Conservation (phyloP, 1,140 invertebrate species). For the Onthophagus taurus region DNA sequence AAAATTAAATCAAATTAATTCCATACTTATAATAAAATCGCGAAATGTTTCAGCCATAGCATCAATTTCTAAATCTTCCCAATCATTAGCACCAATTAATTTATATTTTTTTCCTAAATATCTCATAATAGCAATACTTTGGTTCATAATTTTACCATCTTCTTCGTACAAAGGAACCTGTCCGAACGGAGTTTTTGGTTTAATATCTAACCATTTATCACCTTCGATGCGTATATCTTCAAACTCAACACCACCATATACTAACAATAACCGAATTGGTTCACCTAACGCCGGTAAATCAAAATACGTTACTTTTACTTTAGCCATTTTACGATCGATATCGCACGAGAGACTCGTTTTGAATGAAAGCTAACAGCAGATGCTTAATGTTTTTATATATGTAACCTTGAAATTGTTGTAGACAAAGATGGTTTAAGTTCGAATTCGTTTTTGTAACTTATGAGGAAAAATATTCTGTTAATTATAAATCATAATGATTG, state of each 20-base stretch:
- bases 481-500: too few species aligned
- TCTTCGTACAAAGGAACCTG: slow-evolving; percentile 64
- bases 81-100: slow-evolving; percentile 52
- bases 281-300: slow-evolving; percentile 58
- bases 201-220: slow-evolving; percentile 49
- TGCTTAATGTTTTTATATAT: too few species aligned
- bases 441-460: too few species aligned
- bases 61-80: slow-evolving; percentile 56
- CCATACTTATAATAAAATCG: too few species aligned
- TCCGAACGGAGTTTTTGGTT: slow-evolving; percentile 61
- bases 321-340: neutral
- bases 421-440: too few species aligned
- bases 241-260: slow-evolving; percentile 58
- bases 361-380: too few species aligned
- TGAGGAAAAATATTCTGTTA: too few species aligned
- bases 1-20: too few species aligned
- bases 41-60: slow-evolving; percentile 52
- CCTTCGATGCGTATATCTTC: slow-evolving; percentile 54
- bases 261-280: slow-evolving; percentile 59
- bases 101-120: slow-evolving; percentile 58
- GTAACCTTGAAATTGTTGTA: too few species aligned
- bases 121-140: slow-evolving; percentile 59
- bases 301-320: slow-evolving; percentile 56
- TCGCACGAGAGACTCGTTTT: too few species aligned
- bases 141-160: slow-evolving; percentile 56